Conservation (phyloP, 2,113 vertebrate genomes). For the Ciconia stormi region DNA sequence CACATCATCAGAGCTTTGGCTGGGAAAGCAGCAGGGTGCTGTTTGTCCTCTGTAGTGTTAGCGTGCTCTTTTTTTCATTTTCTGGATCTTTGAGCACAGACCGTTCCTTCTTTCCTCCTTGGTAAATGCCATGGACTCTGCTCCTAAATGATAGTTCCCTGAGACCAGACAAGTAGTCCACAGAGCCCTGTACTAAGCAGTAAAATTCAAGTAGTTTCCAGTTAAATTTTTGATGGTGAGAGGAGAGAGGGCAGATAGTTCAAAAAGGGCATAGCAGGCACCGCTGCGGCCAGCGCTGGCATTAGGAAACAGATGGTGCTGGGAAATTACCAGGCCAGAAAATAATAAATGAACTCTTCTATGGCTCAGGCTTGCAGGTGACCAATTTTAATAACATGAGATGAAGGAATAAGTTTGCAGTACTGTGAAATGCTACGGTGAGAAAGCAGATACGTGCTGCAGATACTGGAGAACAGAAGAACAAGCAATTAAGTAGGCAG, state of each 20-base stretch:
- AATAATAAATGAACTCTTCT: not conserved
- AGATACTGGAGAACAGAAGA: not conserved
- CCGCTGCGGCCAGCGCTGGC: accelerated
- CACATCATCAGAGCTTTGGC: not conserved
- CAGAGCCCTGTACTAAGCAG: accelerated
- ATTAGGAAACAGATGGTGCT: not conserved
- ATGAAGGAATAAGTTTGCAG: not conserved
- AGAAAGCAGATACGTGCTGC: not conserved
- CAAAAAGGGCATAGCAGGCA: not conserved
- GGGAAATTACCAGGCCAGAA: not conserved
- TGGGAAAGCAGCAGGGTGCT: not conserved
- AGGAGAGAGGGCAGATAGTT: not conserved
- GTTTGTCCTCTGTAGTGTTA: not conserved
- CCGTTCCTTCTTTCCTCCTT: not conserved
- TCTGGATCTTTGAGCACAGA: not conserved
- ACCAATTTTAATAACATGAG: not conserved
- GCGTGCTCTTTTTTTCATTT: not conserved
- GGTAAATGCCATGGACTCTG: not conserved
- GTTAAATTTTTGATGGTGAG: not conserved
- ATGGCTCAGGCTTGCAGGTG: not conserved
- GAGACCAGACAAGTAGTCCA: not conserved
- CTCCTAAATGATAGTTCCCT: not conserved
- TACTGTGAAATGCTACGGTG: not conserved
- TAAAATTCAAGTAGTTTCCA: not conserved
- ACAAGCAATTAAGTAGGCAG: not conserved